A percentile compares a stretch with the other conserved stretches of the same genome.
phyloP scores from a whole-genome alignment of 1,140 invertebrate genomes.

The Paracyclopina nana region DNA sequence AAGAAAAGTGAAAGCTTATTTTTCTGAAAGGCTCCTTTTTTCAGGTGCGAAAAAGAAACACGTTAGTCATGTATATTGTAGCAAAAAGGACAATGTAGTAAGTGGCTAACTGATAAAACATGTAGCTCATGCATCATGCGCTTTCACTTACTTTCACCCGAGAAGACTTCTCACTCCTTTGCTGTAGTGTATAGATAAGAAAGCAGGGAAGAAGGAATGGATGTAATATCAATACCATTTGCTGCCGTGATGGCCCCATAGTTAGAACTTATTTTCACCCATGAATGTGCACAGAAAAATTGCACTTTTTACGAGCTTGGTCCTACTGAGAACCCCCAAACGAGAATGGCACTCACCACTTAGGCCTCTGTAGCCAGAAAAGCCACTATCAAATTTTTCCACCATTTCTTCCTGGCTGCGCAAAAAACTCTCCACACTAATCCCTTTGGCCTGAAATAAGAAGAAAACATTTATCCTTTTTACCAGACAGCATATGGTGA shows the following conservation, averaged over 20 bases:
- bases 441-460: neutral
- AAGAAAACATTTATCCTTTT: neutral
- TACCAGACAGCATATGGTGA: too few relatives aligned
- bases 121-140: neutral
- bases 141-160: neutral
- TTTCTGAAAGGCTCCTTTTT: neutral
- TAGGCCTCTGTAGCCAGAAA: neutral
- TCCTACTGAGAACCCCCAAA: neutral
- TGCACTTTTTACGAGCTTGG: neutral
- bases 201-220: too few relatives aligned
- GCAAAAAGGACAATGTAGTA: neutral
- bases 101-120: neutral
- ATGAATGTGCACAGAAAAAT: neutral
- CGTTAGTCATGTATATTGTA: neutral
- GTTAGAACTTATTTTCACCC: neutral
- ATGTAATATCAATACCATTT: neutral
- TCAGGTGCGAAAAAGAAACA: neutral
- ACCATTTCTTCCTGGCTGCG: neutral
- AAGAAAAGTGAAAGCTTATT: neutral
- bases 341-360: neutral
- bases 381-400: neutral
- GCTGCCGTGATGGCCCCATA: neutral
- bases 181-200: too few relatives aligned
- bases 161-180: neutral
- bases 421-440: neutral